Evolutionary conservation across 2,113 vertebrate species (phyloP).

Genomic region (Semnornis frantzii): DNA sequence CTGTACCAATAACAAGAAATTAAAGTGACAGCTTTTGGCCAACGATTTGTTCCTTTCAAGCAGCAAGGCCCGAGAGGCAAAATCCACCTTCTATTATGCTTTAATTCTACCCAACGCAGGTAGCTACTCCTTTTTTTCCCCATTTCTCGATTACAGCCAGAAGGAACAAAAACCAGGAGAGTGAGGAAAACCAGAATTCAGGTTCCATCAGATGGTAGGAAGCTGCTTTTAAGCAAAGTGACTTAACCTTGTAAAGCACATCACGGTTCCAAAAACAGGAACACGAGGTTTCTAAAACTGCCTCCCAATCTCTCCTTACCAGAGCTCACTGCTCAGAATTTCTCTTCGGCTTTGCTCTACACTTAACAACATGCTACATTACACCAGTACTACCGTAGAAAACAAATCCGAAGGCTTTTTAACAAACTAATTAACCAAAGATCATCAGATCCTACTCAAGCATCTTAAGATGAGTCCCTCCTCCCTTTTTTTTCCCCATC

Average conservation of each 20-base stretch:
- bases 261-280: not conserved
- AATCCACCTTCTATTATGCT: not conserved
- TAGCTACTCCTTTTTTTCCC: not conserved
- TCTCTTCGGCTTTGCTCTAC: not conserved
- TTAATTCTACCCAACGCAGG: not conserved
- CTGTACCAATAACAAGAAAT: not conserved
- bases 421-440: not conserved
- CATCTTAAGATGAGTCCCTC: not conserved
- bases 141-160: not conserved
- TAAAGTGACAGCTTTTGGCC: not conserved
- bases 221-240: not conserved
- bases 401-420: not conserved
- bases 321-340: not conserved
- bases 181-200: not conserved
- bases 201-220: not conserved
- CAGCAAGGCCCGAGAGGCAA: not conserved
- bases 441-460: not conserved
- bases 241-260: not conserved
- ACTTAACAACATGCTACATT: not conserved
- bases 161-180: rapidly evolving
- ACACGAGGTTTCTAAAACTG: not conserved
- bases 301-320: not conserved
- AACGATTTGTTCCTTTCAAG: not conserved
- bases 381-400: not conserved
- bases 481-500: too few relatives aligned